Base-by-base conservation (phyloP, 2,113 vertebrate genomes). In the Sus scrofa region DNA sequence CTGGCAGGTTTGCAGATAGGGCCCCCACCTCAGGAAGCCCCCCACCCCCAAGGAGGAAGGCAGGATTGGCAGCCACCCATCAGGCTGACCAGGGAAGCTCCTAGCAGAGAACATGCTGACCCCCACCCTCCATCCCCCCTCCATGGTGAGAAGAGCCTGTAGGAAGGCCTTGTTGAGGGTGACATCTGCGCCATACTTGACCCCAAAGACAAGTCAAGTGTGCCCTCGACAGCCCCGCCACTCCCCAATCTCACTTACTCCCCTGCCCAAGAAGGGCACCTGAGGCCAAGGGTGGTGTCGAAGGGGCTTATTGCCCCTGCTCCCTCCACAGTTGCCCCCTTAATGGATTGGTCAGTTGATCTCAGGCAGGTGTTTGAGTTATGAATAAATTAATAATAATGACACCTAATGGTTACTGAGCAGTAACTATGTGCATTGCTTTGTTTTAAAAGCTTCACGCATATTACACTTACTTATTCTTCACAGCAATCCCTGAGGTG, bases 301-400 rank as follows among this genome's bases (percentile, higher is more conserved):
- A 0, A 34, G 4, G 10, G 16, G 11, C 78, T 52, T 27, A 18
- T 0, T 18, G 19, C 32, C 30, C 18, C 50, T 56, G 39, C 7
- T 26, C 24, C 19, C 75, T 78, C 39, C 7, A 7, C 52, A 65
- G 62, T 56, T 54, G 30, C 13, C 24, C 2, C 39, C 2, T 15
- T 6, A 65, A 26, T 26, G n/a, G 32, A 37, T 24, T 16, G n/a
- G 60, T 52, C 58, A 14, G 7, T 1, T 37, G 34, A 27, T 22
- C 58, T 62, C 32, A 44, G 86, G 75, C 16, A 71, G 37, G 26
- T 15, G 39, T 34, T 30, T 54, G 56, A 70, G 32, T 74, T 50
- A 22, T 93, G 39, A 92, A 77, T 16, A 74, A 39, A 52, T 39
- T 26, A 85, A 32, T 20, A 73, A 34, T 37, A n/a, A n/a, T n/a